Base-by-base conservation (phyloP, 2,113 vertebrate species). In the Colistium nudipinnis region DNA sequence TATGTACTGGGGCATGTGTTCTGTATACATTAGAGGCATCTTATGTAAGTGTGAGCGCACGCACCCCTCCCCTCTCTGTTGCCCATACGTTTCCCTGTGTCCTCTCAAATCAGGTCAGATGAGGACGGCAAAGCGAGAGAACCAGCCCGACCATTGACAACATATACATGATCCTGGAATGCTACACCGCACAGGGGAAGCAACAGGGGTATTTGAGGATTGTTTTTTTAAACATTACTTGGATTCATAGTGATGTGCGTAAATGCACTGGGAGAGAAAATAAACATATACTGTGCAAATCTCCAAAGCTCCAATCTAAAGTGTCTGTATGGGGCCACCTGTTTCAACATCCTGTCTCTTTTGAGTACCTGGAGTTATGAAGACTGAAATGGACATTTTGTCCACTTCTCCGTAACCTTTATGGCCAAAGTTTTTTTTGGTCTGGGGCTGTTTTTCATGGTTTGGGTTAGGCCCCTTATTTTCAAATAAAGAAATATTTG, bases 101-200 rank as follows among this genome's bases (percentile, higher is more conserved):
- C 59, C 75, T 66, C 82, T 89, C 30, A 33, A 64, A 64, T 73
- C 56, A 70, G 91, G 90, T 93, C 88, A 93, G 84, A 66, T 83
- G 84, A 92, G 89, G 89, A 90, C 81, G 68, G 49, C 57, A 9
- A 47, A 64, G 49, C 7, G n/a, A 36, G 53, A 64, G 53, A 39
- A 12, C 35, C 41, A 3, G 38, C 63, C 60, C 47, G 24, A 7
- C 47, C 44, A 62, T n/a, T 41, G 70, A 77, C 30, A 61, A 68
- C 14, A 19, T 64, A 70, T 27, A 61, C 73, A 48, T 69, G n/a
- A 56, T 55, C 43, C 22, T 41, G 65, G 52, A 82, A 60, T 53
- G 49, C 54, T 30, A 52, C 38, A 13, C 65, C 39, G n/a, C 62
- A 6, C 44, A 45, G 49, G 54, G 66, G 71, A 54, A 20, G 54